These are phyloP conservation scores for Ischnus inquisitorius DNA, from an alignment of 2,888 invertebrate species.

Conservation along the genomic window DNA sequence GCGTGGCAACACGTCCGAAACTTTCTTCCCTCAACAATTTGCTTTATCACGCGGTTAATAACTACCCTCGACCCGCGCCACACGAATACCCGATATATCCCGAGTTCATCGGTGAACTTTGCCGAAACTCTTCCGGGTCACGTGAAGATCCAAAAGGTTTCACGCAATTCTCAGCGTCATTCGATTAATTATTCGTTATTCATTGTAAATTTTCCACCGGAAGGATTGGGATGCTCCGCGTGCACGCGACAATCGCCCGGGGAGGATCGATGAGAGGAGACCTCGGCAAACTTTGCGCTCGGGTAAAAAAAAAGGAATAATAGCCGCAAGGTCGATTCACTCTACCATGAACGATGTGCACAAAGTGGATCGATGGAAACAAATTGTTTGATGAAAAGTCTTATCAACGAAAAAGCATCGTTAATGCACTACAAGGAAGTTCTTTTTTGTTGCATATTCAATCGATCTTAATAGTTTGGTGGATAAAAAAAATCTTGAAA, in stretches of 20 bases:
- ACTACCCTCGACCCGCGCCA: background rate
- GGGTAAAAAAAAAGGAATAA: background rate
- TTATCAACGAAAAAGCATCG: background rate
- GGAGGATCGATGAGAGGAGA: constrained; percentile 60
- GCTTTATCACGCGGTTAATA: background rate
- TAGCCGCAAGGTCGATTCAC: constrained; percentile 52
- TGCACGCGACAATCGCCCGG: constrained; percentile 58
- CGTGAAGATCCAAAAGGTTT: background rate
- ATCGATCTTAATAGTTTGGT: background rate
- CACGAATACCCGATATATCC: background rate
- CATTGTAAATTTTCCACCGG: constrained; percentile 38
- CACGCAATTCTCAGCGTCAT: background rate
- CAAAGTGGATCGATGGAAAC: background rate
- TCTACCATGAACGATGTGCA: background rate
- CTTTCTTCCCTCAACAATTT: background rate
- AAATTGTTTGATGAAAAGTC: background rate
- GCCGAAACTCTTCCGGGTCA: background rate
- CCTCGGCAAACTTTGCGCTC: constrained; percentile 41
- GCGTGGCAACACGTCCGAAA: constrained; percentile 54
- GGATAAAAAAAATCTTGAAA: background rate
- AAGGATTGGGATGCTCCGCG: constrained; percentile 27
- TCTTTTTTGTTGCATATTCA: no score
- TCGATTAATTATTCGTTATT: constrained; percentile 18
- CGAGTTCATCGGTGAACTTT: background rate
- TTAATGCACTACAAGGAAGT: no score